These are phyloP conservation scores for Macquaria ambigua DNA, from an alignment of 2,113 vertebrate genomes.

Conservation along the genomic window DNA sequence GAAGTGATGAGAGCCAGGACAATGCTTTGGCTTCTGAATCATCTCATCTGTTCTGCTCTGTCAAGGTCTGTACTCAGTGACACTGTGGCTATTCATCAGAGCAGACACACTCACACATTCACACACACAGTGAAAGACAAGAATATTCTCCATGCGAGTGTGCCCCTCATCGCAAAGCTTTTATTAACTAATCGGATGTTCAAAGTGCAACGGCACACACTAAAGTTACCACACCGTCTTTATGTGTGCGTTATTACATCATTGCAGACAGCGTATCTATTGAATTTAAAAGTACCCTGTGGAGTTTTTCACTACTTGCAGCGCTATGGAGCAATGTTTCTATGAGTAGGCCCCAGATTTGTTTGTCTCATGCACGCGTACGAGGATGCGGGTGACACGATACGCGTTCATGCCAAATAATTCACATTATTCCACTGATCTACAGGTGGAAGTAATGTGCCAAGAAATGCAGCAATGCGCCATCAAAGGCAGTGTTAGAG, in stretches of 20 bases:
- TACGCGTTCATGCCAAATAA: background rate
- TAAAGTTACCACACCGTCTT: slow-evolving; percentile 19
- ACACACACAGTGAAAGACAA: slow-evolving; percentile 29
- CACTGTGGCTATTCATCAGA: slow-evolving; percentile 73
- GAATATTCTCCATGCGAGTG: slow-evolving; percentile 34
- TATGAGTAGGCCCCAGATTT: no score
- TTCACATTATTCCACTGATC: background rate
- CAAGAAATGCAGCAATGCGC: background rate
- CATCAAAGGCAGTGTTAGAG: background rate
- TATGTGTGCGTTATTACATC: slow-evolving; percentile 16
- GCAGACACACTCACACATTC: slow-evolving; percentile 54
- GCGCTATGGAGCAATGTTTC: background rate
- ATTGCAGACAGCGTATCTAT: background rate
- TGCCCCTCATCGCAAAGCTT: slow-evolving; percentile 20
- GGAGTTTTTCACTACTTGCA: background rate
- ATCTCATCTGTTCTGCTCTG: slow-evolving; percentile 80
- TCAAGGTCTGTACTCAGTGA: slow-evolving; percentile 77
- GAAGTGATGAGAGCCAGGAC: slow-evolving; percentile 73
- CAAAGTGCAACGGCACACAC: background rate
- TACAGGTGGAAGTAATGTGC: slow-evolving; percentile 3
- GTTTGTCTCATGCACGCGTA: background rate
- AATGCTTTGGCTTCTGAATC: slow-evolving; percentile 78
- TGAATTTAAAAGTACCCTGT: background rate
- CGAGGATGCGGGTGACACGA: background rate
- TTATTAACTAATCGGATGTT: slow-evolving; percentile 42